A percentile compares a stretch with the other conserved stretches of the same genome.
Evolutionary conservation across 2,113 vertebrate genomes (phyloP).

Genomic region (Emydura subglobosa): DNA sequence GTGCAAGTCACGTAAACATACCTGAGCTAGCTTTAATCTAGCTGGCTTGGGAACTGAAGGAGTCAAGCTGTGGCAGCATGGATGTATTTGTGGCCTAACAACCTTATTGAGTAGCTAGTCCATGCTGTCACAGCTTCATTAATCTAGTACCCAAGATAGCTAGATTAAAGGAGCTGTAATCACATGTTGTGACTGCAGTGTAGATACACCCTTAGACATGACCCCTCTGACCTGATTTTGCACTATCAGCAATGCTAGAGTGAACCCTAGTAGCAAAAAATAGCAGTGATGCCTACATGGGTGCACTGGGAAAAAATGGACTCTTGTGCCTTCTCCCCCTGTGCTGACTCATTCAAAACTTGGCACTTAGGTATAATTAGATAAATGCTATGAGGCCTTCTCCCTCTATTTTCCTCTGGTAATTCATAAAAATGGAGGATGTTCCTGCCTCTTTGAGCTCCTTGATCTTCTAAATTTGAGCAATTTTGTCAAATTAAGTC

Average conservation of each 20-base stretch:
- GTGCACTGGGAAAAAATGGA: neutral
- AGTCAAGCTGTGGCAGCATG: neutral
- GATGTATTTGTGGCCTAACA: neutral
- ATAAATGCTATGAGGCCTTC: neutral
- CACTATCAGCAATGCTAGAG: neutral
- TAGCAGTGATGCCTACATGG: neutral
- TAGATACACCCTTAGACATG: neutral
- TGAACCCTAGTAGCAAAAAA: neutral
- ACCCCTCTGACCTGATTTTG: neutral
- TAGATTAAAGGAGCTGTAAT: neutral
- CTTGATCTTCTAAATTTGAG: neutral
- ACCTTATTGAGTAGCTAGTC: neutral
- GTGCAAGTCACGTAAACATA: neutral
- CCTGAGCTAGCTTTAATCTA: neutral
- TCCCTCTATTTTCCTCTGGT: neutral
- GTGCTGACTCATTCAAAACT: neutral
- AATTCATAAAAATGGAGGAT: neutral
- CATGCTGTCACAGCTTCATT: neutral
- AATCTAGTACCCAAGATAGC: neutral
- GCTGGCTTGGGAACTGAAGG: neutral
- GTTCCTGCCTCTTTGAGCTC: neutral
- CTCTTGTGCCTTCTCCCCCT: neutral
- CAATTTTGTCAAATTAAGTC: neutral
- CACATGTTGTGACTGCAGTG: neutral
- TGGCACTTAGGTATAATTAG: neutral